phyloP scores from a whole-genome alignment of 2,113 vertebrate species.

The Galemys pyrenaicus region DNA sequence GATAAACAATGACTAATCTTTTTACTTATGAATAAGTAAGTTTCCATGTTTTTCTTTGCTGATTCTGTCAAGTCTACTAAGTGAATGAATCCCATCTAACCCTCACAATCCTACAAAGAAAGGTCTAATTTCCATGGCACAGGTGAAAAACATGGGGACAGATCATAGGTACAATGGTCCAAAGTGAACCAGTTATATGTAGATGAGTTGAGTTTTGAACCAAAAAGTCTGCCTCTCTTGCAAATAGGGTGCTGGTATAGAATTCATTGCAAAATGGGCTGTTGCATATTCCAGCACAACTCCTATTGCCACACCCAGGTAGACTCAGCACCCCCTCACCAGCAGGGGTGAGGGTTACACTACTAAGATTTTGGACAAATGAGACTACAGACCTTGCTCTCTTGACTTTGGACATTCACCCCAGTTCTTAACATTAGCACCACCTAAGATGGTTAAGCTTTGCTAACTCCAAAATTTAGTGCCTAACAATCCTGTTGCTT shows the following conservation, averaged over 20 bases:
- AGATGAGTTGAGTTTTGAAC: background rate
- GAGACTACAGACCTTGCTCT: background rate
- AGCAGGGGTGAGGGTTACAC: background rate
- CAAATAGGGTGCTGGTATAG: background rate
- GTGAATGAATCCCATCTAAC: background rate
- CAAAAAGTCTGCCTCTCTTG: background rate
- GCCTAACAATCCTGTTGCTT: background rate
- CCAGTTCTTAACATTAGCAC: background rate
- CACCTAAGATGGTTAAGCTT: background rate
- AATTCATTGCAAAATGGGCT: background rate
- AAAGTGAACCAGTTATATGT: background rate
- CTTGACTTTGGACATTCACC: background rate
- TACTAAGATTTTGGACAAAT: background rate
- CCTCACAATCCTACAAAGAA: background rate
- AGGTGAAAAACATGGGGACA: background rate
- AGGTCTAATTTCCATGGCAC: background rate
- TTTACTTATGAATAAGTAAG: background rate
- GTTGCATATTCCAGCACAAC: too few species aligned
- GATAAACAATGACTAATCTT: background rate
- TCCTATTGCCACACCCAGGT: too few species aligned
- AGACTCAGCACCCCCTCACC: background rate
- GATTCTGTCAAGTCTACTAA: background rate
- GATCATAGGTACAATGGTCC: background rate
- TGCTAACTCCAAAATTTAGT: background rate
- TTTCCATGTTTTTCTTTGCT: background rate